Conservation (phyloP, 2,797 vertebrate species). For the Sebastes matsubarae region DNA sequence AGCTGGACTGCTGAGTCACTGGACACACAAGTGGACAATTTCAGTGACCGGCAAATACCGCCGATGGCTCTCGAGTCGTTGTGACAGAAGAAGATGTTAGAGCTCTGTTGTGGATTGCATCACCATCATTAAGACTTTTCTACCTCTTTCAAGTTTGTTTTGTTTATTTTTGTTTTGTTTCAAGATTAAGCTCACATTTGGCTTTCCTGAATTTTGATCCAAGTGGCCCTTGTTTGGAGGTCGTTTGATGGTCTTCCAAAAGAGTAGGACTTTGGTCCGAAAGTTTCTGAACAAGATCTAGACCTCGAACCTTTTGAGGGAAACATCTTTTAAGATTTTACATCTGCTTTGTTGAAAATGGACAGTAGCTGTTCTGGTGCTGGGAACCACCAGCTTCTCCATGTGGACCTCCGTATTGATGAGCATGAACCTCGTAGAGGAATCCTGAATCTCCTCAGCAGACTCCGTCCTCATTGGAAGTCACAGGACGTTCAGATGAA, state of each 20-base stretch:
- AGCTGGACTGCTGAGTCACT: constrained; percentile 49
- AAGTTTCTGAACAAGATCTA: neutral
- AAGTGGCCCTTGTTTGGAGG: neutral
- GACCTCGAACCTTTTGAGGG: neutral
- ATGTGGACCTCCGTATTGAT: constrained; percentile 72
- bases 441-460: constrained; percentile 70
- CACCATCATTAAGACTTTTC: neutral
- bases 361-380: constrained; percentile 2
- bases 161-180: neutral
- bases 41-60: constrained; percentile 5
- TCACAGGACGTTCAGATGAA: constrained; percentile 77
- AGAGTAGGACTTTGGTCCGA: neutral
- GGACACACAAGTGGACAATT: constrained; percentile 26
- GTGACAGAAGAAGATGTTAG: neutral
- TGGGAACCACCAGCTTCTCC: constrained; percentile 41
- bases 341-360: constrained; percentile 52
- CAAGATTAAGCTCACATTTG: neutral
- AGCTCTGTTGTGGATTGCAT: neutral
- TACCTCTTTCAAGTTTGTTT: neutral
- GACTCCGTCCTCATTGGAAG: constrained; percentile 78
- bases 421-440: constrained; percentile 61
- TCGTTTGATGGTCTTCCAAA: neutral
- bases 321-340: neutral
- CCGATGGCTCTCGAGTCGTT: neutral
- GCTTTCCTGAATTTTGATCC: neutral